Evolutionary conservation across 2,797 vertebrate genomes (phyloP).

Genomic region (Acipenser ruthenus): DNA sequence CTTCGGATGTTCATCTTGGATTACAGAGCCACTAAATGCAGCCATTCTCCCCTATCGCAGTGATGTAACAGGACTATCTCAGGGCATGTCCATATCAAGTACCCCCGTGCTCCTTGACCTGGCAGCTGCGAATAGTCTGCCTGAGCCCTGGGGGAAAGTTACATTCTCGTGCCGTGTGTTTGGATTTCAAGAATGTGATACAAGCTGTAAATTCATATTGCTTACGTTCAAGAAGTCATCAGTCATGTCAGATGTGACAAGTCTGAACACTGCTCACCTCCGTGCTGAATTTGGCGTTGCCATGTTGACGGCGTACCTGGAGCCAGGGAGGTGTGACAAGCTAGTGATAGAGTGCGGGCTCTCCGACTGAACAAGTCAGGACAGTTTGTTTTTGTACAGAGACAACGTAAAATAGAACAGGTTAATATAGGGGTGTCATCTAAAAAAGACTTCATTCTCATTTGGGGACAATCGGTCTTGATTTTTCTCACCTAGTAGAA

Average conservation of each 20-base stretch:
- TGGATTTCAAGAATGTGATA: conserved; percentile 27
- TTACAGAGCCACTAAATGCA: no score
- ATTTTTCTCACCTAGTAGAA: no score
- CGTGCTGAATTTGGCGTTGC: conserved; percentile 68
- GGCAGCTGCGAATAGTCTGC: not conserved
- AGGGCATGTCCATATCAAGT: no score
- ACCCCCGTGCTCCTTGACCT: not conserved
- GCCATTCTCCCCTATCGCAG: no score
- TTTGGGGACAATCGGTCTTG: conserved; percentile 4
- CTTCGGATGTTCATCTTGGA: no score
- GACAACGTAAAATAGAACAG: conserved; percentile 1
- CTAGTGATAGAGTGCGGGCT: conserved; percentile 28
- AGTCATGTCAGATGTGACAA: conserved; percentile 53
- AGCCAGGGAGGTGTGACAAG: conserved; percentile 43
- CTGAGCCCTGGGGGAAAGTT: not conserved
- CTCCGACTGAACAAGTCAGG: conserved; percentile 13
- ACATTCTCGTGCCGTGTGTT: conserved; percentile 11
- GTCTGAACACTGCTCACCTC: conserved; percentile 51
- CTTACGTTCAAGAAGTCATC: conserved; percentile 45
- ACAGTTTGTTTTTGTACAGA: not conserved
- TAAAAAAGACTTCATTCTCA: conserved; percentile 11
- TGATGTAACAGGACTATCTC: no score
- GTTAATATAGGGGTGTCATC: conserved; percentile 19
- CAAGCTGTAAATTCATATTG: conserved; percentile 42
- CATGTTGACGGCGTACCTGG: conserved; percentile 57